Conservation (phyloP, 2,797 vertebrate genomes). For the Chiloscyllium punctatum region DNA sequence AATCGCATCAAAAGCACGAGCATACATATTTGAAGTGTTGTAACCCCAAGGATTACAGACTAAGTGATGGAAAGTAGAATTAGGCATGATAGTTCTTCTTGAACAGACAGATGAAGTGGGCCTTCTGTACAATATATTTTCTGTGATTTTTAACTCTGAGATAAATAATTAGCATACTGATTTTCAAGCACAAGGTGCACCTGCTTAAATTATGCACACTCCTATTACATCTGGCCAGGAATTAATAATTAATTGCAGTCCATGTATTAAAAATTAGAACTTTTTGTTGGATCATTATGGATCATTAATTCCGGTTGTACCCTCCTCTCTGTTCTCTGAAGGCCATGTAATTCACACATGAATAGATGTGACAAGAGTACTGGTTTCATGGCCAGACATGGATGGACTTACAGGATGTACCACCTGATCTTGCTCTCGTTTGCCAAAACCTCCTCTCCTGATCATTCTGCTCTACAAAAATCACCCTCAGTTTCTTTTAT, state of each 20-base stretch:
- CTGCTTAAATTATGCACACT: neutral
- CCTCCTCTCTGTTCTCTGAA: neutral
- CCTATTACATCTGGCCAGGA: neutral
- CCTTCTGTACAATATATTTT: too few relatives aligned
- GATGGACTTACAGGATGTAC: neutral
- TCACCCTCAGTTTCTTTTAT: neutral
- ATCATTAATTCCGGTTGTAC: neutral
- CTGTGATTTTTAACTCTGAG: neutral
- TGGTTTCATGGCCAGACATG: neutral
- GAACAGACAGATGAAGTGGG: too few relatives aligned
- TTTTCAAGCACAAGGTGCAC: neutral
- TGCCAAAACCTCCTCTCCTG: neutral
- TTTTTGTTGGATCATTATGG: neutral
- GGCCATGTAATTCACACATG: neutral
- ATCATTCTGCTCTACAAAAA: neutral
- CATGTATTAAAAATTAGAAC: neutral
- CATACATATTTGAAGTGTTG: neutral
- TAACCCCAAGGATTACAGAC: too few relatives aligned
- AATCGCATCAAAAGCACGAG: neutral
- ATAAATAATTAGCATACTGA: neutral
- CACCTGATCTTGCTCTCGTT: neutral
- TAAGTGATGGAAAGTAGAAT: neutral
- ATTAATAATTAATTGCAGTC: neutral
- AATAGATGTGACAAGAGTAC: neutral
- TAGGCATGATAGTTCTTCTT: neutral